Conservation (phyloP, 2,797 vertebrate genomes). For the Amblyopsis hoosieri region DNA sequence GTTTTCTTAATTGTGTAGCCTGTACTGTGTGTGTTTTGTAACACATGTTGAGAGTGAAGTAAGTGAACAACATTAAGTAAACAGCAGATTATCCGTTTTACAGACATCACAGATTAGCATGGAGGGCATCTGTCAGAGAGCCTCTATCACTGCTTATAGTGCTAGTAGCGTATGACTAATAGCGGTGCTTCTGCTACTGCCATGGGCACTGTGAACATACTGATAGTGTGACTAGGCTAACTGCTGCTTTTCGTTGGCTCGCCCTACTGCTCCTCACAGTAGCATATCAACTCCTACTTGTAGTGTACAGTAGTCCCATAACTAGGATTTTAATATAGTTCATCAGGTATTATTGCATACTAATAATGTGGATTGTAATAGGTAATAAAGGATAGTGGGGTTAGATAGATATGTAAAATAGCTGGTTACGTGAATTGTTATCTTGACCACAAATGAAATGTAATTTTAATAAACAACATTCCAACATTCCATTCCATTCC, state of each 20-base stretch:
- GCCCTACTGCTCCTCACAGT: background rate
- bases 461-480: no score
- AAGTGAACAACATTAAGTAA: slow-evolving; percentile 7
- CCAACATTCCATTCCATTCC: no score
- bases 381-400: no score
- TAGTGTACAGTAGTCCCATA: no score
- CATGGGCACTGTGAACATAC: background rate
- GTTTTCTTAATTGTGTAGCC: background rate
- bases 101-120: slow-evolving; percentile 45
- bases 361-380: no score
- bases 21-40: background rate
- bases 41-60: slow-evolving; percentile 1
- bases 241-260: background rate
- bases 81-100: slow-evolving; percentile 63
- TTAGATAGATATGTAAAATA: no score
- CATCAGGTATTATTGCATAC: no score
- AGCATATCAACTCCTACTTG: no score
- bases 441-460: no score
- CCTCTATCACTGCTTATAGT: slow-evolving; percentile 3
- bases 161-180: background rate
- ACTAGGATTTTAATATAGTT: no score
- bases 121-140: slow-evolving; percentile 52
- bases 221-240: background rate
- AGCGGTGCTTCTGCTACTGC: slow-evolving; percentile 1
- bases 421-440: no score